Evolutionary conservation across 1,140 invertebrate species (phyloP), one percentile per base, ranked within the genome.

Genomic region (Pseudomyrmex pallidus): DNA sequence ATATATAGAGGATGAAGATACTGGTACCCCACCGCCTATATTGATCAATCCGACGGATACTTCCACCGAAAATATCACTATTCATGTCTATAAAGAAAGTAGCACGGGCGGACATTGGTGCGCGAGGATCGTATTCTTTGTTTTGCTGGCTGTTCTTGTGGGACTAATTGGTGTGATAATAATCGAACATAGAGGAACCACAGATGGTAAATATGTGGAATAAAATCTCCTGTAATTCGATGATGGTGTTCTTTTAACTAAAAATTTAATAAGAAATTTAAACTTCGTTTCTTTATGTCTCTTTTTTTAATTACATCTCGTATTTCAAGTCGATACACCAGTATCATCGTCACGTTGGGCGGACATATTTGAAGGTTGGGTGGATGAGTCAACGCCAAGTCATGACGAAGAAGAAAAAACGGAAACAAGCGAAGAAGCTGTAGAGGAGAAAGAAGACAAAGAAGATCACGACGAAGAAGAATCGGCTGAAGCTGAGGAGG

Each of bases 111-210:
- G 97, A 46, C 96, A 97, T 89, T 96, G 97, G 95, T 97, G 96
- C 92, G 97, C 97, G 8, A 97, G 97, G 94, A 96, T 98, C 57
- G 95, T 98, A 82, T 98, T 98, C 92, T 97, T 98, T 89, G 92
- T 95, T 2, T 90, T 98, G 13, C 94, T 98, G 61, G 96, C 96
- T 22, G 95, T 96, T 70, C 94, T 98, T 22, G 94, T 96, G 85
- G 95, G 96, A 52, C 94, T 97, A 15, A 96, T 97, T 90, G 96
- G 96, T 72, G 91, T 98, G 59, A 97, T 98, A 82, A 96, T 98
- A 85, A 94, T 97, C 63, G 97, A 98, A 93, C 96, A 97, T 90
- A 95, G 96, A 90, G 97, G 97, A 52, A 94, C 96, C 17, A 95
- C 96, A 62, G 96, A 98, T 93, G 95, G 97, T 98, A 94, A 96